Conservation (phyloP, 2,113 vertebrate species). For the Lepisosteus osseus region DNA sequence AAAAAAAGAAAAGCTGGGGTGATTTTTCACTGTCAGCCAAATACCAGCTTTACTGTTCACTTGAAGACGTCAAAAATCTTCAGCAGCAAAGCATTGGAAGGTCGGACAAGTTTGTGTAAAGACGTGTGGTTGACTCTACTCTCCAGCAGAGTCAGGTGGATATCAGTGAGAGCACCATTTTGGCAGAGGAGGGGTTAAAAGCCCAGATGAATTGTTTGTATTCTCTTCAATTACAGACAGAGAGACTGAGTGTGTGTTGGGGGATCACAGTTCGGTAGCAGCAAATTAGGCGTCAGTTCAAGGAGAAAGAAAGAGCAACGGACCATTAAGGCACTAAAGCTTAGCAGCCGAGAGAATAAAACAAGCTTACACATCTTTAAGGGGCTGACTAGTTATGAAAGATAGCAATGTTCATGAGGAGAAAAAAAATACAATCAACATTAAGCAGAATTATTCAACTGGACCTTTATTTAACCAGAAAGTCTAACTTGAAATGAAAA, state of each 20-base stretch:
- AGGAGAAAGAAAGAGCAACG: conserved; percentile 7
- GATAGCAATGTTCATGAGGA: conserved; percentile 14
- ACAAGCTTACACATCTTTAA: conserved; percentile 21
- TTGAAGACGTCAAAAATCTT: neutral
- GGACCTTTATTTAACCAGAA: conserved; percentile 2
- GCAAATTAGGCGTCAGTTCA: neutral
- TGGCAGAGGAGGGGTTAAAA: conserved; percentile 1
- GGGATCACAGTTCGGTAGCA: neutral
- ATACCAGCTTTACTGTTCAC: neutral
- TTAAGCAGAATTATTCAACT: conserved; percentile 17
- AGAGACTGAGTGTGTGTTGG: neutral
- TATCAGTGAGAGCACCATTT: neutral
- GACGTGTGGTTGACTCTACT: no score
- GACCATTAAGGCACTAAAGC: conserved; percentile 18
- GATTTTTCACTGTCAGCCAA: neutral
- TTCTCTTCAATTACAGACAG: neutral
- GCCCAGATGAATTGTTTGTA: conserved; percentile 11
- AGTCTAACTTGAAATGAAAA: conserved; percentile 6
- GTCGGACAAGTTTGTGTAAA: no score
- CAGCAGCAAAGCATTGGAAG: neutral
- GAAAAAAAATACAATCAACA: conserved; percentile 2
- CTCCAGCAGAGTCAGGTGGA: neutral
- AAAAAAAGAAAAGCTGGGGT: neutral
- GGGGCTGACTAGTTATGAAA: conserved; percentile 24
- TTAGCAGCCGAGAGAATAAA: conserved; percentile 17